These are phyloP conservation scores for Rhizomys pruinosus DNA, from an alignment of 2,113 vertebrate species.

Conservation along the genomic window DNA sequence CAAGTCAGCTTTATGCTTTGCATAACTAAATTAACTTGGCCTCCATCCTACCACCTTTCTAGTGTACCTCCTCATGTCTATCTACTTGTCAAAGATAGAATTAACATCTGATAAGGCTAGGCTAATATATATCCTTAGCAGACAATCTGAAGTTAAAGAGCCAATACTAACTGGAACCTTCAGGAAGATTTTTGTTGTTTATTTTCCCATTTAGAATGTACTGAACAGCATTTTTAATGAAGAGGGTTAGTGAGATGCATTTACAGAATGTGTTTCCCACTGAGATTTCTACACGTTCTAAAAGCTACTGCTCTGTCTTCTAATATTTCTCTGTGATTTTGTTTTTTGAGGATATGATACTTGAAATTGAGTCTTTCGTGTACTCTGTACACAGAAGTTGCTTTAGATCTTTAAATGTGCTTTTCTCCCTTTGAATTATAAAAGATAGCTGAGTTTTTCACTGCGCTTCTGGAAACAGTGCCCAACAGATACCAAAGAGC, in stretches of 20 bases:
- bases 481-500: constrained; percentile 51
- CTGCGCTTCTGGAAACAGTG: constrained; percentile 15
- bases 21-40: background rate
- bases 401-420: constrained; percentile 55
- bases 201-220: background rate
- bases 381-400: background rate
- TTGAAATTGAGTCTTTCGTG: constrained; percentile 22
- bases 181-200: background rate
- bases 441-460: constrained; percentile 23
- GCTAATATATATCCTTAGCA: background rate
- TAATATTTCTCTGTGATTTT: constrained; percentile 18
- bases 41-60: background rate
- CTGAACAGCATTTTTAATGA: background rate
- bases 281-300: background rate
- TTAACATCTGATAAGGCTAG: background rate
- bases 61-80: background rate
- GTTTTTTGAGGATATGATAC: background rate
- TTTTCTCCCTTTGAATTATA: constrained; percentile 55
- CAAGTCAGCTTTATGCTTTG: background rate
- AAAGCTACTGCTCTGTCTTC: background rate
- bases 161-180: background rate
- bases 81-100: background rate
- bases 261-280: background rate
- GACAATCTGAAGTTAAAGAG: background rate
- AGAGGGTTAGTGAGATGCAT: background rate